Evolutionary conservation across 1,140 invertebrate species (phyloP).

Genomic region (Papilio glaucus): DNA sequence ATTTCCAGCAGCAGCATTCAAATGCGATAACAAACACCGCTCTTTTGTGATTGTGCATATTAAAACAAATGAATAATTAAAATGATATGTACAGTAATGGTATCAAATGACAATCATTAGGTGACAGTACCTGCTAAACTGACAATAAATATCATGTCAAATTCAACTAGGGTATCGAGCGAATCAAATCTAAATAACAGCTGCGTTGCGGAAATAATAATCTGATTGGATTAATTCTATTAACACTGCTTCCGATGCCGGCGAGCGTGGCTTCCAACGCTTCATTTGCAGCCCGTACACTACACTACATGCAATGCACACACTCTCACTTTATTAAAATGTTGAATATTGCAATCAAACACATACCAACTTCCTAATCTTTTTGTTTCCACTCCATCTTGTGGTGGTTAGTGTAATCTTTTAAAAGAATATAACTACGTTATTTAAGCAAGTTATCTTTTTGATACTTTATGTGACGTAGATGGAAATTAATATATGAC

Average conservation of each 20-base stretch:
- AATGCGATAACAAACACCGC: slow-evolving; percentile 19
- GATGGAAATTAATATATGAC: no score
- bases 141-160: slow-evolving; percentile 62
- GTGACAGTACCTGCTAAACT: slow-evolving; percentile 48
- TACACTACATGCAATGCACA: neutral
- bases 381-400: neutral
- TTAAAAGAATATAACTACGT: no score
- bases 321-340: no score
- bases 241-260: slow-evolving; percentile 69
- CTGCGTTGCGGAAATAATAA: slow-evolving; percentile 77
- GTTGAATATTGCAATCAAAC: neutral
- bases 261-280: slow-evolving; percentile 59
- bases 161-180: slow-evolving; percentile 64
- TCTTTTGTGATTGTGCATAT: slow-evolving; percentile 2
- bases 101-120: slow-evolving; percentile 20
- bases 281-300: neutral
- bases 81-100: slow-evolving; percentile 4
- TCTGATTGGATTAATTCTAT: slow-evolving; percentile 81
- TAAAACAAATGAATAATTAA: slow-evolving; percentile 5
- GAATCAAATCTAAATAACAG: slow-evolving; percentile 77
- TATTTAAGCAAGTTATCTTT: no score
- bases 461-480: no score
- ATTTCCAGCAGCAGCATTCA: neutral
- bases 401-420: no score
- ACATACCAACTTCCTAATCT: no score